phyloP scores from a whole-genome alignment of 2,797 vertebrate species.

The Enteromius argenteus region DNA sequence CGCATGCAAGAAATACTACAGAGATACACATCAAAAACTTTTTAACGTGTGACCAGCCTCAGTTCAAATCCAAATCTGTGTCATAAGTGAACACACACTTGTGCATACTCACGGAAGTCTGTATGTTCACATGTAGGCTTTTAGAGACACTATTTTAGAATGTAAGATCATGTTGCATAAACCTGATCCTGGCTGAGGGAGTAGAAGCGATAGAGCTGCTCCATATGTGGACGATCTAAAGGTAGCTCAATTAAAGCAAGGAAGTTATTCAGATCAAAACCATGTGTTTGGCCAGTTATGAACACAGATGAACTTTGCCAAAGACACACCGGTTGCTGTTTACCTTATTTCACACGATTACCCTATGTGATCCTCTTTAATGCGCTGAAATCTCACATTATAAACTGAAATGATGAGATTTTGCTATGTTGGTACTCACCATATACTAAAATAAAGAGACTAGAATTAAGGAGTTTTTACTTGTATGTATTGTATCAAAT shows the following conservation, averaged over 20 bases:
- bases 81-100: not conserved
- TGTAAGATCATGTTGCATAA: conserved; percentile 74
- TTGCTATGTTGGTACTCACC: not conserved
- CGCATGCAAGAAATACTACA: not conserved
- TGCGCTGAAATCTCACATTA: not conserved
- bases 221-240: conserved; percentile 29
- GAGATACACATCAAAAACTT: not conserved
- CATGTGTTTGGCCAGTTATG: conserved; percentile 38
- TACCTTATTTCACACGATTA: not conserved
- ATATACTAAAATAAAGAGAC: not conserved
- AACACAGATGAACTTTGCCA: conserved; percentile 4
- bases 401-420: not conserved
- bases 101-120: not conserved
- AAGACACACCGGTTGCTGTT: not conserved
- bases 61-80: not conserved
- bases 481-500: not conserved
- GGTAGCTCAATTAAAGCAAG: conserved; percentile 37
- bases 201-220: conserved; percentile 42
- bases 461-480: not conserved
- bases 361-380: not conserved
- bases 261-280: conserved; percentile 65
- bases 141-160: conserved; percentile 71
- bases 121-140: not conserved
- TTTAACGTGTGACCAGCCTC: not conserved
- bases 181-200: conserved; percentile 68